Conservation (phyloP, 2,888 invertebrate genomes). For the Phlogophora meticulosa region DNA sequence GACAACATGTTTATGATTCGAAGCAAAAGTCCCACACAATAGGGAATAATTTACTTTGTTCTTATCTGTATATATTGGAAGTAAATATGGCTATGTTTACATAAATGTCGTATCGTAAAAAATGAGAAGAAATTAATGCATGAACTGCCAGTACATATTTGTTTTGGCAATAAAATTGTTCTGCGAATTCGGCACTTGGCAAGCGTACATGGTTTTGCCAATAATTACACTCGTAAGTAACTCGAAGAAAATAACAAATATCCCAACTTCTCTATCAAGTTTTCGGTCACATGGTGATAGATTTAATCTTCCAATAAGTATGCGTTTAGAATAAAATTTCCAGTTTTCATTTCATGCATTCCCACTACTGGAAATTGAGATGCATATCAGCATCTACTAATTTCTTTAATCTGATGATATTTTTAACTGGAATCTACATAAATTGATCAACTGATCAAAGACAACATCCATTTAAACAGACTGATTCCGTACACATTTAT, state of each 20-base stretch:
- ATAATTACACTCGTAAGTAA: conserved; percentile 35
- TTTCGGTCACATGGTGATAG: conserved; percentile 28
- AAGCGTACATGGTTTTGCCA: conserved; percentile 33
- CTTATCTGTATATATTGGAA: conserved; percentile 10
- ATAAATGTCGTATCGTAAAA: conserved; percentile 41
- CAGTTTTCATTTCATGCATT: conserved; percentile 48
- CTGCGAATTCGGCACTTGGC: conserved; percentile 53
- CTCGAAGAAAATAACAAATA: conserved; percentile 28
- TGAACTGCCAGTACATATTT: conserved; percentile 27
- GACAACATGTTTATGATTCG: neutral
- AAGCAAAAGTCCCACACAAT: neutral
- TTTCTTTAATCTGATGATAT: conserved; percentile 41
- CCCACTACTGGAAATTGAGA: conserved; percentile 44
- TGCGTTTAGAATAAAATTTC: conserved; percentile 37
- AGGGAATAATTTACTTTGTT: conserved; percentile 11
- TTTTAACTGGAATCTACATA: conserved; percentile 31
- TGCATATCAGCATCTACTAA: conserved; percentile 54
- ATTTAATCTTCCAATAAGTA: conserved; percentile 43
- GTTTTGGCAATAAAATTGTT: conserved; percentile 46
- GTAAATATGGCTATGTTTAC: conserved; percentile 35
- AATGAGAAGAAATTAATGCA: conserved; percentile 24
- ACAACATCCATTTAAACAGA: conserved; percentile 45
- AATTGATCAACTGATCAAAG: conserved; percentile 46
- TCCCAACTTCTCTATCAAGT: conserved; percentile 25
- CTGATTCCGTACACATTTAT: conserved; percentile 51